A percentile compares a stretch with the other conserved stretches of the same genome.
Evolutionary conservation across 2,113 vertebrate genomes (phyloP).

Genomic region (Myotis brandtii): DNA sequence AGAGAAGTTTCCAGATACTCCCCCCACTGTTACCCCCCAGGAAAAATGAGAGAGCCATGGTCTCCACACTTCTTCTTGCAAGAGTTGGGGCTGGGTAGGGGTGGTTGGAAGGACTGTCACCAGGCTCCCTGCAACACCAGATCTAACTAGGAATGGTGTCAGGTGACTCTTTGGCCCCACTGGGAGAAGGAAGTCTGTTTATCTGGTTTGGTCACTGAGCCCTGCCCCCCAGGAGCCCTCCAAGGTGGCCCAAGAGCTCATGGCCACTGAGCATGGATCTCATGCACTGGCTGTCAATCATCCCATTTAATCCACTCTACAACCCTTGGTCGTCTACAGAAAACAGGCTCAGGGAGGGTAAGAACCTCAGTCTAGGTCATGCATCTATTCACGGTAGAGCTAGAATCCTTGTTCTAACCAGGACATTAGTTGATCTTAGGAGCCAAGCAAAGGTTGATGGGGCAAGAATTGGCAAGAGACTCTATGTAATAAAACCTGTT

Average conservation of each 20-base stretch:
- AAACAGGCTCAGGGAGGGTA: not conserved
- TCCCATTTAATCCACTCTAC: not conserved
- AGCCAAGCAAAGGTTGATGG: not conserved
- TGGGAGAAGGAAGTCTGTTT: not conserved
- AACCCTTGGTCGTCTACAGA: not conserved
- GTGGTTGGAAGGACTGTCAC: not conserved
- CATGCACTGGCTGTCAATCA: not conserved
- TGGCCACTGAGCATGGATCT: not conserved
- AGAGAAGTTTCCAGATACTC: not conserved
- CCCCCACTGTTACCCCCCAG: not conserved
- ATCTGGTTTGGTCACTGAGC: not conserved
- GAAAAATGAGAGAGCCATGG: not conserved
- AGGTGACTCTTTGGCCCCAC: not conserved
- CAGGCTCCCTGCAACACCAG: not conserved
- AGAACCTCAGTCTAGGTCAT: not conserved
- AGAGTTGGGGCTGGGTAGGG: not conserved
- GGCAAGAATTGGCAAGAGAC: slow-evolving; percentile 25
- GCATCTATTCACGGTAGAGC: not conserved
- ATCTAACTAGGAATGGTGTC: not conserved
- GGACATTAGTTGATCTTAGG: not conserved
- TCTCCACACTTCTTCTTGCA: not conserved
- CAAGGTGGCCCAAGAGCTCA: not conserved
- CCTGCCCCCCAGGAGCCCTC: not conserved
- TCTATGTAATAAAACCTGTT: not conserved
- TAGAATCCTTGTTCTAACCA: not conserved